phyloP scores from a whole-genome alignment of 2,113 vertebrate species.

The Casuarius casuarius region DNA sequence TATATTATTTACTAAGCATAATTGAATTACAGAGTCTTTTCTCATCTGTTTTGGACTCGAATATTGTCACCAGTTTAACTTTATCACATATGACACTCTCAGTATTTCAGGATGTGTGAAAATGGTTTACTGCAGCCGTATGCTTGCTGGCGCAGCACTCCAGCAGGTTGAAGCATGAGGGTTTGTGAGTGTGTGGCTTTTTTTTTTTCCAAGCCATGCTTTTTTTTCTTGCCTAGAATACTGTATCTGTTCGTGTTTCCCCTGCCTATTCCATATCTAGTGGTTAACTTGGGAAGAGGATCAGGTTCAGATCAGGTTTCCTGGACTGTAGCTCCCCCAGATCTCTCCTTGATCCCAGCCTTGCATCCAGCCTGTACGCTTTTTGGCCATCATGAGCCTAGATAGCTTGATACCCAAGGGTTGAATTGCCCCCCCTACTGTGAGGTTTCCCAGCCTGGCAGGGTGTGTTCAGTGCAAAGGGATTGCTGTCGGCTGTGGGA shows the following conservation, averaged over 20 bases:
- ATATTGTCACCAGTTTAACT: background rate
- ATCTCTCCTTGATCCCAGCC: background rate
- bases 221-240: background rate
- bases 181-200: background rate
- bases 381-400: background rate
- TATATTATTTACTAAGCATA: background rate
- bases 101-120: conserved; percentile 37
- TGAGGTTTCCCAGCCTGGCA: background rate
- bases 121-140: conserved; percentile 14
- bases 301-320: background rate
- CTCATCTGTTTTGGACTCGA: conserved; percentile 20
- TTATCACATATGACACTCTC: background rate
- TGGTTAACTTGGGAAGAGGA: background rate
- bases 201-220: background rate
- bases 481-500: background rate
- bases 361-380: background rate
- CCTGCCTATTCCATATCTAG: background rate
- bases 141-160: conserved; percentile 23
- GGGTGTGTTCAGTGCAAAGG: rapidly evolving
- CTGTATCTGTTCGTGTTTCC: background rate
- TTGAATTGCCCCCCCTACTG: background rate
- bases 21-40: background rate
- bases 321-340: background rate
- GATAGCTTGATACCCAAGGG: rapidly evolving
- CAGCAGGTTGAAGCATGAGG: background rate